Evolutionary conservation across 2,797 vertebrate genomes (phyloP).

Genomic region (Alca torda): DNA sequence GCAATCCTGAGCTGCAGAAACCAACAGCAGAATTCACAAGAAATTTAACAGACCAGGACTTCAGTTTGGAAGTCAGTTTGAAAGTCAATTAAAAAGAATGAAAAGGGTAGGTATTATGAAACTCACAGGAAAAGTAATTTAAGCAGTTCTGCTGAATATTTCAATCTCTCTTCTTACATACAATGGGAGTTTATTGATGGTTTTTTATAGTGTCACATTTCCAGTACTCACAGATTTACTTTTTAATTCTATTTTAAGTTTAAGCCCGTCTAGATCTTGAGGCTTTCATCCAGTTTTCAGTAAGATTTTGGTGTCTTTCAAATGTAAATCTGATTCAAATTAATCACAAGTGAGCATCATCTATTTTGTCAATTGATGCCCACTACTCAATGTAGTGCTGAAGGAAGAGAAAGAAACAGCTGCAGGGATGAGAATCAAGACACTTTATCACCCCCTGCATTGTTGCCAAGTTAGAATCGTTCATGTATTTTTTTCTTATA

Average conservation of each 20-base stretch:
- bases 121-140: neutral
- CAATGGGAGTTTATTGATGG: neutral
- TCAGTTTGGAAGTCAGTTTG: neutral
- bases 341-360: slow-evolving; percentile 27
- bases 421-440: slow-evolving; percentile 10
- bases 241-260: slow-evolving; percentile 9
- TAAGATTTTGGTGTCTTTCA: slow-evolving; percentile 32
- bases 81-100: neutral
- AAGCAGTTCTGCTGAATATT: neutral
- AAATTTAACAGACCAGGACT: neutral
- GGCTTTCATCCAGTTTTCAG: neutral
- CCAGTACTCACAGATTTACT: neutral
- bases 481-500: neutral
- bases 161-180: neutral
- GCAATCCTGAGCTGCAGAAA: neutral
- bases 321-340: slow-evolving; percentile 47
- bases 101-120: neutral
- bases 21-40: neutral
- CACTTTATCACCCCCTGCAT: neutral
- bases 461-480: neutral
- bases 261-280: neutral
- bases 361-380: slow-evolving; percentile 31
- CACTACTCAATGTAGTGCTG: neutral
- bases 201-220: slow-evolving; percentile 7
- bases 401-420: slow-evolving; percentile 40